Evolutionary conservation across 2,797 vertebrate genomes (phyloP).

Genomic region (Scyliorhinus canicula): DNA sequence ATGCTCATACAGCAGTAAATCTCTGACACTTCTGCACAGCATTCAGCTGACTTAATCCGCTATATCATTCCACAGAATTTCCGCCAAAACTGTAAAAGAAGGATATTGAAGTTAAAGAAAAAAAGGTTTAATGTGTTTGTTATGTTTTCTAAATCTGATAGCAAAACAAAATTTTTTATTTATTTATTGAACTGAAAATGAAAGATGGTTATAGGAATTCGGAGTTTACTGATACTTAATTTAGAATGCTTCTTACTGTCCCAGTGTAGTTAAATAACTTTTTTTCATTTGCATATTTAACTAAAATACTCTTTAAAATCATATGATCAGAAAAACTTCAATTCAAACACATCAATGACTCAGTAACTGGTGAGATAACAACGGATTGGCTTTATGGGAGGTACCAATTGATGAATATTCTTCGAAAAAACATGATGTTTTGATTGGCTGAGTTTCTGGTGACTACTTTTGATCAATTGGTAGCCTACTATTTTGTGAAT

Average conservation of each 20-base stretch:
- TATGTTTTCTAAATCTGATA: not conserved
- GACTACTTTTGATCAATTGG: not conserved
- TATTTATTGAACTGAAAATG: not conserved
- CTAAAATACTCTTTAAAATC: not conserved
- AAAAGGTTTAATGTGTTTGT: not conserved
- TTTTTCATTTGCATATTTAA: not conserved
- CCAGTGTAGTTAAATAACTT: not conserved
- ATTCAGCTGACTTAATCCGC: not conserved
- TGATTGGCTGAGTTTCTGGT: not conserved
- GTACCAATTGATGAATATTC: not conserved
- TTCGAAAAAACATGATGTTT: not conserved
- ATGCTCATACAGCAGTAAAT: not conserved
- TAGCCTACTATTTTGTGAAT: too few species aligned
- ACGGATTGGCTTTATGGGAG: not conserved
- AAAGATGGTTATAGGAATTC: not conserved
- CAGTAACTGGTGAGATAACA: not conserved
- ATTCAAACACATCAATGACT: not conserved
- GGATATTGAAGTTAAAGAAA: not conserved
- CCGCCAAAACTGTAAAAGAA: not conserved
- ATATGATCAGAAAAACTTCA: not conserved
- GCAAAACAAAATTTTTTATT: not conserved
- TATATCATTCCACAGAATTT: not conserved
- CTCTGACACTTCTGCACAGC: not conserved
- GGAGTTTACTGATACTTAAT: not conserved
- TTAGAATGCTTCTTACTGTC: not conserved